Conservation (phyloP, 2,797 vertebrate species). For the Buphagus erythrorhynchus region DNA sequence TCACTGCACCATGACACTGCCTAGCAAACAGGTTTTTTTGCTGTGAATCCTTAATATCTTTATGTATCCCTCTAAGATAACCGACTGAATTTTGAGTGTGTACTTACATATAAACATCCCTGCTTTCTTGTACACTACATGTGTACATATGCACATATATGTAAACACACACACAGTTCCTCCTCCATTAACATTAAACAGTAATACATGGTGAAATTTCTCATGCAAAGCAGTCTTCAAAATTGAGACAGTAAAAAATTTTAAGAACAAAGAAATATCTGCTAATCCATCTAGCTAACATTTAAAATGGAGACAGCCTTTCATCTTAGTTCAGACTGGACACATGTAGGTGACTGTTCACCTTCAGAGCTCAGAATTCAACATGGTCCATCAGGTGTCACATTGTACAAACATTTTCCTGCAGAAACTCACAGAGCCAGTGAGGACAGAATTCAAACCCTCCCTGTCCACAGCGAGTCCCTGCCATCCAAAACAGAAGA, state of each 20-base stretch:
- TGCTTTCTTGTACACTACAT: not conserved
- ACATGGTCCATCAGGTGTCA: not conserved
- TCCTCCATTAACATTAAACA: not conserved
- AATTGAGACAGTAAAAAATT: not conserved
- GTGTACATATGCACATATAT: not conserved
- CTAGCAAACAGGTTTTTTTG: not conserved
- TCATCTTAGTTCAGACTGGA: not conserved
- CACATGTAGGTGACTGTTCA: not conserved
- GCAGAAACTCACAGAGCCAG: not conserved
- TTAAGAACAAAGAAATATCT: not conserved
- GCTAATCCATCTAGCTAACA: not conserved
- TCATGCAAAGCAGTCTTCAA: not conserved
- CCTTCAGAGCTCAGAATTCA: not conserved
- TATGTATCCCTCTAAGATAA: not conserved
- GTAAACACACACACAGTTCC: not conserved
- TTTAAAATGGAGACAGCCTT: not conserved
- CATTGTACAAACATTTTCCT: not conserved
- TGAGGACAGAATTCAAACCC: not conserved
- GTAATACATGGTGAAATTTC: not conserved
- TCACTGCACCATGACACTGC: not conserved
- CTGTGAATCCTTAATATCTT: not conserved
- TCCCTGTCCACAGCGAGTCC: not conserved
- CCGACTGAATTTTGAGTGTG: not conserved
- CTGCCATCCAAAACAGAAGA: slow-evolving; percentile 32
- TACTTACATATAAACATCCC: not conserved